Percentiles rank a stretch among this genome's conserved stretches.
These are phyloP conservation scores for Misgurnus mizolepis DNA, from an alignment of 2,113 vertebrate species.

Conservation along the genomic window DNA sequence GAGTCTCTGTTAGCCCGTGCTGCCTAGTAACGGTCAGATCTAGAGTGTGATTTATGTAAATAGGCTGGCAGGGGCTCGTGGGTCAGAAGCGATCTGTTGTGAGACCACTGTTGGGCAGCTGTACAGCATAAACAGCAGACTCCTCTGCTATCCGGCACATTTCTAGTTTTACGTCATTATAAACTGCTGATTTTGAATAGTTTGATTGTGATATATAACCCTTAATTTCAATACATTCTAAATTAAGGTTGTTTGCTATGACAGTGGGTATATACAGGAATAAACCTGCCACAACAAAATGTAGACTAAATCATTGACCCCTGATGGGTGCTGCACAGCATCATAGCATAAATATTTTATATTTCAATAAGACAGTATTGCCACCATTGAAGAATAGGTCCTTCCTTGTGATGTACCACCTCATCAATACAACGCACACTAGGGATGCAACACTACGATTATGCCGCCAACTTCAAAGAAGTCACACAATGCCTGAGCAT, in stretches of 20 bases:
- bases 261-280: too few species aligned
- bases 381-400: slow-evolving; percentile 2
- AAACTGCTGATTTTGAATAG: slow-evolving; percentile 7
- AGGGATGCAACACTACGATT: slow-evolving; percentile 6
- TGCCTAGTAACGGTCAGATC: slow-evolving; percentile 76
- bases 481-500: slow-evolving; percentile 12
- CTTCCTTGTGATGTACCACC: background rate
- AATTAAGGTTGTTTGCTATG: too few species aligned
- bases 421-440: slow-evolving; percentile 34
- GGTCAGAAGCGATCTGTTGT: slow-evolving; percentile 67
- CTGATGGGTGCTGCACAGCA: too few species aligned
- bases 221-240: too few species aligned
- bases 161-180: slow-evolving; percentile 16
- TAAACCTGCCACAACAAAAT: too few species aligned
- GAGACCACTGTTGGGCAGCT: slow-evolving; percentile 60
- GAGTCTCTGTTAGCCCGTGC: slow-evolving; percentile 62
- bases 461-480: slow-evolving; percentile 34
- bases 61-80: slow-evolving; percentile 68
- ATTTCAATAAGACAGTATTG: slow-evolving; percentile 15
- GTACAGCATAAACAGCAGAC: slow-evolving; percentile 54
- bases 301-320: too few species aligned
- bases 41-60: slow-evolving; percentile 75
- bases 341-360: background rate
- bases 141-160: slow-evolving; percentile 27
- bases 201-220: too few species aligned